Evolutionary conservation across 2,888 invertebrate species (phyloP).

Genomic region (Clusia tigrina): DNA sequence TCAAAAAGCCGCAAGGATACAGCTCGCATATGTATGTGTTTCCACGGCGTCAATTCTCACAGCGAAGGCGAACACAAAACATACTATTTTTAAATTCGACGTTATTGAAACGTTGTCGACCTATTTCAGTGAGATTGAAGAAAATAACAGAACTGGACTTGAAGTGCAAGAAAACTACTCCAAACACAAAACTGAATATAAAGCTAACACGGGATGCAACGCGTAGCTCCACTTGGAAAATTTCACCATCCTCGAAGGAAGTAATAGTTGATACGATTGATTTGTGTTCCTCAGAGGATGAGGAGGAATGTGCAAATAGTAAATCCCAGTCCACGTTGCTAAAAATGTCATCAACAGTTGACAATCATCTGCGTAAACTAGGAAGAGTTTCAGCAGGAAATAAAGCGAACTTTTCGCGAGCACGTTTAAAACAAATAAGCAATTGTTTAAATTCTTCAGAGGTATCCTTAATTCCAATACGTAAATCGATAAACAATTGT

Average conservation of each 20-base stretch:
- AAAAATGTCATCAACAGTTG: conserved; percentile 4
- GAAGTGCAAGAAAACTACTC: conserved; percentile 43
- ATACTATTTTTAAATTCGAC: conserved; percentile 61
- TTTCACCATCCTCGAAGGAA: conserved; percentile 56
- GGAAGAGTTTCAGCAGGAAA: neutral
- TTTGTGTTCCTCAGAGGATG: conserved; percentile 74
- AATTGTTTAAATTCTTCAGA: conserved; percentile 35
- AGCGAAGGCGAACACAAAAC: conserved; percentile 55
- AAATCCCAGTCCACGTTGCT: neutral
- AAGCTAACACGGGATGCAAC: conserved; percentile 60
- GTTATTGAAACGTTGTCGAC: conserved; percentile 62
- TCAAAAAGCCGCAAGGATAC: conserved; percentile 57
- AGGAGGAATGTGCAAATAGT: conserved; percentile 64
- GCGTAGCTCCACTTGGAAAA: conserved; percentile 60
- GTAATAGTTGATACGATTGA: conserved; percentile 70
- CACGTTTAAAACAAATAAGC: conserved; percentile 12
- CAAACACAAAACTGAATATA: conserved; percentile 56
- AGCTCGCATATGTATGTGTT: conserved; percentile 57
- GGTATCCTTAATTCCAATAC: conserved; percentile 38
- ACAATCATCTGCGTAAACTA: neutral
- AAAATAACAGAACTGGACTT: conserved; percentile 54
- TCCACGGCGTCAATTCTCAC: conserved; percentile 60
- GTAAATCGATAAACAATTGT: conserved; percentile 30
- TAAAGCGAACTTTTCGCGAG: neutral
- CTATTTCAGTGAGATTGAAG: conserved; percentile 60